Evolutionary conservation across 1,140 invertebrate genomes (phyloP).

Genomic region (Calephelis nemesis): DNA sequence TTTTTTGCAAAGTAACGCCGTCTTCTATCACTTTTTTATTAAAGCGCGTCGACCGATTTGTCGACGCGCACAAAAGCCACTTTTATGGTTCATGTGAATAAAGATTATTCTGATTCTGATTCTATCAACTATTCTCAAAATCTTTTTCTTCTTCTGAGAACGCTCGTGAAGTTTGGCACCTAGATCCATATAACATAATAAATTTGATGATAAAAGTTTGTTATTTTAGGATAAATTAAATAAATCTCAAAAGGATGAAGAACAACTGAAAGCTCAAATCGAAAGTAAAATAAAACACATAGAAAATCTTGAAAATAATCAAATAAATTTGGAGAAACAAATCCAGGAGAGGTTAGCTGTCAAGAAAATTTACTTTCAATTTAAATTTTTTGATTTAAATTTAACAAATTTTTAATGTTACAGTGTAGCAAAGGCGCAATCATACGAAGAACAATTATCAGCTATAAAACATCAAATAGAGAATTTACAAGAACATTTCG

Average conservation of each 20-base stretch:
- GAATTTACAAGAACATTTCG: conserved; percentile 56
- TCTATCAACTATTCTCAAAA: too few species aligned
- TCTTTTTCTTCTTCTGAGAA: too few species aligned
- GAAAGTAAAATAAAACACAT: conserved; percentile 50
- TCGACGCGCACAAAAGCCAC: too few species aligned
- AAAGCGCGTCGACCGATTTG: too few species aligned
- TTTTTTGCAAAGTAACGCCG: too few species aligned
- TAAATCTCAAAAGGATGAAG: conserved; percentile 33
- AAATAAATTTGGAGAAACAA: conserved; percentile 41
- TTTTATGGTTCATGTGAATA: too few species aligned
- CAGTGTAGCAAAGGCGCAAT: conserved; percentile 54
- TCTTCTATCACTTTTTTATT: too few species aligned
- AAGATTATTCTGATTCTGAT: too few species aligned
- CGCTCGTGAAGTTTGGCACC: too few species aligned
- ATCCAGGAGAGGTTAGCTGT: conserved; percentile 50
- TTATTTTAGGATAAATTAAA: conserved; percentile 44
- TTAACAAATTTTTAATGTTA: conserved; percentile 27
- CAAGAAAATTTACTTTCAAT: neutral
- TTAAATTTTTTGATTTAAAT: neutral
- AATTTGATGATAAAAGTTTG: neutral
- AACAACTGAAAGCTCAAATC: conserved; percentile 43
- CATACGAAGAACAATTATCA: conserved; percentile 53
- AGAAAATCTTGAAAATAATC: conserved; percentile 45
- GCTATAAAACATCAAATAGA: conserved; percentile 47
- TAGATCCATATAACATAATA: too few species aligned